Base-by-base conservation (phyloP, 1,140 invertebrate species). In the Chlorops oryzae region DNA sequence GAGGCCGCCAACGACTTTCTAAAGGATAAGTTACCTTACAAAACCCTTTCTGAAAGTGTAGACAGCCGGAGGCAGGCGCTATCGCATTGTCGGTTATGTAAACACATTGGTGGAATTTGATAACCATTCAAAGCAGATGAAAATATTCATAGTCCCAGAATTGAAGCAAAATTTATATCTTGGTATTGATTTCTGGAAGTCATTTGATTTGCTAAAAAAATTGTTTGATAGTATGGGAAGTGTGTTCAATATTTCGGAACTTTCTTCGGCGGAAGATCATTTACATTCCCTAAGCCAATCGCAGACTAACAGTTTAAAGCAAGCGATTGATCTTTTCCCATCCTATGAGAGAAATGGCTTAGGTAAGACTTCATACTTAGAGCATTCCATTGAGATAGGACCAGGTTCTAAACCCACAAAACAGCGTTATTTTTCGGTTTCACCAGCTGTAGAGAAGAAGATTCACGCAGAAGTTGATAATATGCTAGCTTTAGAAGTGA, bases 391-490 rank as follows among this genome's bases (percentile, higher is more conserved):
- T 39, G 46, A 40, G 25, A 20, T 48, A 15, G 10, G 25, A 37
- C 18, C 38, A 20, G 48, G 39, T 22, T 21, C 18, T 12, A 18
- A 24, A 34, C 48, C 38, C 12, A 50, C 43, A 3, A 50, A 50
- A 13, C 38, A 49, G 17, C 13, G 39, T n/a, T 49, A 48, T 49
- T 50, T 50, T 43, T 43, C 48, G 5, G 40, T 43, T 2, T 50
- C 39, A 10, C 48, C 48, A 6, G 48, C 39, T n/a, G 39, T 50
- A 5, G 39, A 50, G 22, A 50, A 42, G 25, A 39, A 25, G 20
- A 48, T 39, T 22, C 47, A 48, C 23, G 38, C 35, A 10, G 47
- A 48, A 27, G 27, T 48, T 9, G 47, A 48, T 15, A 9, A 15
- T 10, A 48, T 48, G 47, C 10, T 48, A 5, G 20, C 25, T 9